phyloP scores from a whole-genome alignment of 2,113 vertebrate genomes.

The Lepus timidus region DNA sequence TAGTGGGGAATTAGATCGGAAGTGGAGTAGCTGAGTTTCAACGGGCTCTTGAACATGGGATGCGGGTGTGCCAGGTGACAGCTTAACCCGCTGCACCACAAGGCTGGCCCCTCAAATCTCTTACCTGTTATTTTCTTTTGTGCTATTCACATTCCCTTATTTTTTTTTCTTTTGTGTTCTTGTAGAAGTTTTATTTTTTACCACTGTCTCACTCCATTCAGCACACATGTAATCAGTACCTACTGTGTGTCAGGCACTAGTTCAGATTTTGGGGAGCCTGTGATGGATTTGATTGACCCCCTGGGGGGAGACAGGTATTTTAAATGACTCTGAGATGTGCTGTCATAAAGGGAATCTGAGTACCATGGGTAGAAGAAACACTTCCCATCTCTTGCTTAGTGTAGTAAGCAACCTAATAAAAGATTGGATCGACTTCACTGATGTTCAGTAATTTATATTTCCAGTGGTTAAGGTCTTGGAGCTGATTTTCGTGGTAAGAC shows the following conservation, averaged over 20 bases:
- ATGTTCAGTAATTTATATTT: background rate
- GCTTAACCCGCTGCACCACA: no score
- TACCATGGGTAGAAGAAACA: background rate
- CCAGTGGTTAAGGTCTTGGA: background rate
- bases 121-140: constrained; percentile 37
- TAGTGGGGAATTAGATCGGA: no score
- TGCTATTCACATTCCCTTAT: background rate
- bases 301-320: background rate
- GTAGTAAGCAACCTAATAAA: background rate
- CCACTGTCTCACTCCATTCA: background rate
- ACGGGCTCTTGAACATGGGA: no score
- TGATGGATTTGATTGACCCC: background rate
- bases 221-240: background rate
- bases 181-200: constrained; percentile 25
- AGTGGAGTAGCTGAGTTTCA: no score
- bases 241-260: background rate
- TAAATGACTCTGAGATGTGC: background rate
- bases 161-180: background rate
- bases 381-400: background rate
- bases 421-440: background rate
- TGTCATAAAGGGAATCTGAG: background rate
- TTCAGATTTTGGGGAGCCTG: background rate
- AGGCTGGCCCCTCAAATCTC: no score
- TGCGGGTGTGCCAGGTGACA: no score
- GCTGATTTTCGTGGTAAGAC: background rate